Evolutionary conservation across 2,888 invertebrate species (phyloP).

Genomic region (Drosophila birchii): DNA sequence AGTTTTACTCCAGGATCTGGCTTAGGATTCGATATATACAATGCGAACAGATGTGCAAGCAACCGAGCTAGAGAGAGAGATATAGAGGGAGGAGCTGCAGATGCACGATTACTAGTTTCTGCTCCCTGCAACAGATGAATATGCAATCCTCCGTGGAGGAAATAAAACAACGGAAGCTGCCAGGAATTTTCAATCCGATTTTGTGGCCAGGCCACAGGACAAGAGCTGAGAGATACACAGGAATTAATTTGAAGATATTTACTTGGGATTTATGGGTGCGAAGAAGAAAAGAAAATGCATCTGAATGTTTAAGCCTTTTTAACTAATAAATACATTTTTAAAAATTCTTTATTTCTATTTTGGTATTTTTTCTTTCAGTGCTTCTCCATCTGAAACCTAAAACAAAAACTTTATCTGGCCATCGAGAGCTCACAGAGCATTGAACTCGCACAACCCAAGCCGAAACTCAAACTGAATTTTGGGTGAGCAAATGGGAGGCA

Average conservation of each 20-base stretch:
- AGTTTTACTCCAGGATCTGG: constrained; percentile 54
- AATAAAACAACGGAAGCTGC: constrained; percentile 68
- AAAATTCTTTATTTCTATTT: neutral
- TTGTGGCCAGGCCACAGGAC: constrained; percentile 44
- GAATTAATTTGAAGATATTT: neutral
- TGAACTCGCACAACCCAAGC: constrained; percentile 57
- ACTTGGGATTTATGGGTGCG: neutral
- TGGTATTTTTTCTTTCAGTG: constrained; percentile 6
- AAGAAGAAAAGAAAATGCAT: neutral
- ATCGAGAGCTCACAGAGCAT: constrained; percentile 55
- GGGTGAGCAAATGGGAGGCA: constrained; percentile 27
- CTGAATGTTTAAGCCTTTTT: neutral
- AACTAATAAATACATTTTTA: no score
- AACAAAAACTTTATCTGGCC: constrained; percentile 63
- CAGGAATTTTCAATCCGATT: constrained; percentile 72
- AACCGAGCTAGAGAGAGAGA: constrained; percentile 23
- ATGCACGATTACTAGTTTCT: constrained; percentile 44
- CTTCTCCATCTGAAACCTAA: constrained; percentile 14
- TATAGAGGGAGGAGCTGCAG: constrained; percentile 51
- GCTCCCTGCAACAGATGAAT: constrained; percentile 48
- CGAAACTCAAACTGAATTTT: constrained; percentile 10
- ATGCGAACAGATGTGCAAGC: constrained; percentile 76
- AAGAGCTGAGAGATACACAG: constrained; percentile 9
- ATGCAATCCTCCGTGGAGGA: constrained; percentile 46
- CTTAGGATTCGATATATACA: constrained; percentile 50